phyloP scores from a whole-genome alignment of 1,140 invertebrate species.

The Eumeta japonica region DNA sequence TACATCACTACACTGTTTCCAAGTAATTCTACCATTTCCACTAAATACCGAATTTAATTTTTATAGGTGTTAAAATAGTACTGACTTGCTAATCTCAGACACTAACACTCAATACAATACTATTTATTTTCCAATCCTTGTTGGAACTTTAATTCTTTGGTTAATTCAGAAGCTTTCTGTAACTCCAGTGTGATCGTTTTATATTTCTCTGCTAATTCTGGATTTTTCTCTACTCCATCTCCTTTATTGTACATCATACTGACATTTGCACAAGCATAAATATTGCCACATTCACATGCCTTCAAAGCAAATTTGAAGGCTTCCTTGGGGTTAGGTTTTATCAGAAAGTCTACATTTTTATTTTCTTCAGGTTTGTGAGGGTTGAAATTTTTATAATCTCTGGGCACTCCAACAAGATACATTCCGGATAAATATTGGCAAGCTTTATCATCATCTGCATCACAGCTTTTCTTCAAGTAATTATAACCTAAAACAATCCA shows the following conservation, averaged over 20 bases:
- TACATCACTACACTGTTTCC: too few relatives aligned
- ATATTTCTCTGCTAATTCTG: slow-evolving; percentile 68
- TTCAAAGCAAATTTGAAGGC: slow-evolving; percentile 74
- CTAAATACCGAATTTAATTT: too few relatives aligned
- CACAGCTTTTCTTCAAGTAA: slow-evolving; percentile 71
- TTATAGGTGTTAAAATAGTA: too few relatives aligned
- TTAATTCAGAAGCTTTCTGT: slow-evolving; percentile 64
- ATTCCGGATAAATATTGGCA: slow-evolving; percentile 80
- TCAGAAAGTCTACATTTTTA: slow-evolving; percentile 51
- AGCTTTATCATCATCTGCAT: slow-evolving; percentile 66
- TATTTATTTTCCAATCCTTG: slow-evolving; percentile 56
- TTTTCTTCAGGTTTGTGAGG: slow-evolving; percentile 42
- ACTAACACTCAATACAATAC: slow-evolving; percentile 6
- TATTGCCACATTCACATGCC: slow-evolving; percentile 77
- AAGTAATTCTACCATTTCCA: too few relatives aligned
- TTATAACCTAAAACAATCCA: slow-evolving; percentile 56
- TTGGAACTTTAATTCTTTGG: slow-evolving; percentile 65
- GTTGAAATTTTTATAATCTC: slow-evolving; percentile 36
- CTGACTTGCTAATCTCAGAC: too few relatives aligned
- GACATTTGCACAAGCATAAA: slow-evolving; percentile 84
- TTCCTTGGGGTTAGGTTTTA: slow-evolving; percentile 71
- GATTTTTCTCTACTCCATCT: slow-evolving; percentile 72
- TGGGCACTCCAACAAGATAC: slow-evolving; percentile 70
- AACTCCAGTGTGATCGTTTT: slow-evolving; percentile 70
- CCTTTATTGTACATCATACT: slow-evolving; percentile 78